These are phyloP conservation scores for Rapana venosa DNA, from an alignment of 2,888 invertebrate genomes.

Conservation along the genomic window DNA sequence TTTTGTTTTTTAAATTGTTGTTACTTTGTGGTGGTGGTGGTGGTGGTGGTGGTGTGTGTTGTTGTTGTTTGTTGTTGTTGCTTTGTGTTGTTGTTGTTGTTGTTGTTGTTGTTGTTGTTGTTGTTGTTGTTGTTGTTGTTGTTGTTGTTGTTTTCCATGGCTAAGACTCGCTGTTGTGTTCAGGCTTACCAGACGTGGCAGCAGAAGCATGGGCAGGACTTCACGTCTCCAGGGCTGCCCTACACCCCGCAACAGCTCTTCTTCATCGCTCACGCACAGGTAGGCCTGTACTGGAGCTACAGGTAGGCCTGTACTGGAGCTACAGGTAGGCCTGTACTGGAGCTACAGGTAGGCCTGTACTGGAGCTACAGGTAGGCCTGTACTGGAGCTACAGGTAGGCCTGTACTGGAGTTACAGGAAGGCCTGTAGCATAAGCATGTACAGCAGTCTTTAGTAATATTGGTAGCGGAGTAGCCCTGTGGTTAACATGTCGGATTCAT, in stretches of 20 bases:
- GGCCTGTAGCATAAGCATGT: no score
- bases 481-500: no score
- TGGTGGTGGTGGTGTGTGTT: not conserved
- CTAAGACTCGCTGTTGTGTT: not conserved
- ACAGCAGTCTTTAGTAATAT: no score
- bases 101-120: not conserved
- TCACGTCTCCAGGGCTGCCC: slow-evolving; percentile 59
- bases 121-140: not conserved
- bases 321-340: no score
- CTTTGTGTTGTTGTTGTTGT: not conserved
- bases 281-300: slow-evolving; percentile 46
- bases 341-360: no score
- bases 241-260: slow-evolving; percentile 80
- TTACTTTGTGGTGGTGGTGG: not conserved
- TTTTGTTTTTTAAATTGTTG: no score
- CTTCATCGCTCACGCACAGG: slow-evolving; percentile 82
- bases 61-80: not conserved
- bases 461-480: no score
- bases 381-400: no score
- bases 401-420: no score
- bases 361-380: no score
- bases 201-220: slow-evolving; percentile 58
- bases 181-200: slow-evolving; percentile 69
- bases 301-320: no score
- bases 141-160: not conserved